Evolutionary conservation across 2,888 invertebrate species (phyloP), one percentile per base, ranked within the genome.

Genomic region (Cecidostiba fungosa): DNA sequence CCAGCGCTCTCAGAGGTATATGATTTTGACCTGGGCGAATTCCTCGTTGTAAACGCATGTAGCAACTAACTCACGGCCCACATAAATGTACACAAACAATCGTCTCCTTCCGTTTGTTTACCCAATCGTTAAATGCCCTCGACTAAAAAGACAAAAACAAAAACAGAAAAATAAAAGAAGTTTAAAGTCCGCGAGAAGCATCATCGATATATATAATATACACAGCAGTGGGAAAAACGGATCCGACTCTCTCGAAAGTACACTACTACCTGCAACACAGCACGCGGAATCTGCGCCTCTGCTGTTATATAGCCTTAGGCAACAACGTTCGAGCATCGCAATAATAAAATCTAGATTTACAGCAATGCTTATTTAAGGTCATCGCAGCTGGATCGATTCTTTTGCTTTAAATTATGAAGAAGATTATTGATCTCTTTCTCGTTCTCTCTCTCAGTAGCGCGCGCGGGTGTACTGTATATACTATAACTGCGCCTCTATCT

Each of bases 1-100:
- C 89, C 89, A 88, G 83, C 89, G 88, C 82, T 88, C 87, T 88
- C 85, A 87, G 87, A 88, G 86, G 88, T 88, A 88, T 89, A 87
- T 89, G 85, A 87, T 88, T 89, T 85, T 87, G 82, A 86, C 87
- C 85, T 87, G 73, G 81, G 70, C 85, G 85, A 76, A 87, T 87
- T 87, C 76, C 82, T 87, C 73, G 59, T 77, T 76, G 81, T n/a
- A 83, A 87, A 66, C 36, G 85, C 74, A 76, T 47, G 39, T 6
- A 8, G 69, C 54, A n/a, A 74, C 74, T 26, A 29, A 72, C 74
- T 85, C 72, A 82, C 85, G 26, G 36, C 12, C 10, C 19, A 19
- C 39, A 69, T 69, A 8, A 32, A 32, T 70, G 0, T 23, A 26
- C 14, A 66, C 12, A 66, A 66, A 66, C 29, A 26, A 26, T 66